Percentiles rank a stretch among this genome's conserved stretches.
phyloP scores from a whole-genome alignment of 1,140 invertebrate genomes.

The Hypsibius dujardini region DNA sequence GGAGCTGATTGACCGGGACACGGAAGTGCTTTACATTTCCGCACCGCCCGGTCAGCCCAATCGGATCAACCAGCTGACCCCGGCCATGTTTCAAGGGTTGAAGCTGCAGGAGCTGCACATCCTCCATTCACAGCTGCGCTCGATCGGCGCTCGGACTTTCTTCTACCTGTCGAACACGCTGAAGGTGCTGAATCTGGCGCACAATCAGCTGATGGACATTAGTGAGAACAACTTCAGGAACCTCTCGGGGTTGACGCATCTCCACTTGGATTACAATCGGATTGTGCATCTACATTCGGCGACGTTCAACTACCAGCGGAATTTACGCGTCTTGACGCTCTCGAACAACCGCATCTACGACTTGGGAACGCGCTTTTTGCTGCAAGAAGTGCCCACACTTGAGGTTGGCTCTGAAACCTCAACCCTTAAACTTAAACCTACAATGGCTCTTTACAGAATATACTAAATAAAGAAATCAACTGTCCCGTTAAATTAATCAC shows the following conservation, averaged over 20 bases:
- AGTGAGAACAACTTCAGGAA: conserved; percentile 12
- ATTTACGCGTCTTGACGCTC: neutral
- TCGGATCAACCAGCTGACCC: neutral
- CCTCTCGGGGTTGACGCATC: neutral
- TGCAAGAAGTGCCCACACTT: neutral
- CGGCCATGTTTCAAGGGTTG: neutral
- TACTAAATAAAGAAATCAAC: neutral
- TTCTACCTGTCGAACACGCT: neutral
- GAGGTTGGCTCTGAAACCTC: neutral
- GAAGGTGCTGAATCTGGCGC: neutral
- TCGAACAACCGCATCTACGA: conserved; percentile 7
- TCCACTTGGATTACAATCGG: neutral
- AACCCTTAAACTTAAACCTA: neutral
- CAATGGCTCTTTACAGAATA: neutral
- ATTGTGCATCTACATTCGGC: neutral
- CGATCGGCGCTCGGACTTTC: neutral
- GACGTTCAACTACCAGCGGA: conserved; percentile 1
- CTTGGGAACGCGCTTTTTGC: neutral
- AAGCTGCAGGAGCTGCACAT: neutral
- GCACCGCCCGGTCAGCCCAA: neutral
- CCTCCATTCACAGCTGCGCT: neutral
- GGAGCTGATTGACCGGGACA: neutral
- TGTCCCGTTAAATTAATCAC: too few species aligned
- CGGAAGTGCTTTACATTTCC: neutral
- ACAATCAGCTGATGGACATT: neutral